These are phyloP conservation scores for Lysandra coridon DNA, from an alignment of 2,888 invertebrate genomes.

Conservation along the genomic window DNA sequence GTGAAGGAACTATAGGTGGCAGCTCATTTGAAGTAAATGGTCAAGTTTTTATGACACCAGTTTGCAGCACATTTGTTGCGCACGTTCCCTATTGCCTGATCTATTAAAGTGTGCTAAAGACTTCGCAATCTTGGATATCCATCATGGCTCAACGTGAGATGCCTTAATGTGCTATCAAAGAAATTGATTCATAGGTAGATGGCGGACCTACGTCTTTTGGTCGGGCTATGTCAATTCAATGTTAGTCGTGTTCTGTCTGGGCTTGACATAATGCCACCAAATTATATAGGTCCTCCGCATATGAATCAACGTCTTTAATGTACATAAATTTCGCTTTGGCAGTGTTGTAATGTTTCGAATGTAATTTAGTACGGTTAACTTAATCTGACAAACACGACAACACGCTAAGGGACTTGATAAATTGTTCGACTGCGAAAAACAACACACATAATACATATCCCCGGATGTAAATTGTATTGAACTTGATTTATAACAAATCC, in stretches of 20 bases:
- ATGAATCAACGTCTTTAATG: not conserved
- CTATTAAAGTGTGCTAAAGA: too few relatives aligned
- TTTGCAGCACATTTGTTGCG: not conserved
- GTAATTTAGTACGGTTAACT: constrained; percentile 1
- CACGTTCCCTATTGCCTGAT: not conserved
- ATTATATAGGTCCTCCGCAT: not conserved
- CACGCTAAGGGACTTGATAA: constrained; percentile 15
- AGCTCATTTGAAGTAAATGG: not conserved
- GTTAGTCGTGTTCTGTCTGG: not conserved
- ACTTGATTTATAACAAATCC: not conserved
- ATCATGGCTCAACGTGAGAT: not conserved
- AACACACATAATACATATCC: not conserved
- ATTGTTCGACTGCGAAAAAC: constrained; percentile 8
- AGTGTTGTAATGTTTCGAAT: constrained; percentile 15
- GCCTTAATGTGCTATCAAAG: not conserved
- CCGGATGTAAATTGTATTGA: constrained; percentile 22
- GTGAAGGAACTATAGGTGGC: not conserved
- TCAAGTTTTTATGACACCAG: not conserved
- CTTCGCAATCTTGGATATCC: not conserved
- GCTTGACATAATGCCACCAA: not conserved
- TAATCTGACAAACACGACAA: constrained; percentile 7
- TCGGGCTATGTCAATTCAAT: not conserved
- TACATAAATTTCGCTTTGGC: constrained; percentile 8
- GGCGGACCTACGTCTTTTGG: not conserved
- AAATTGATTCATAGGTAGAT: not conserved